Evolutionary conservation across 2,888 invertebrate species (phyloP), one percentile per base, ranked within the genome.

Genomic region (Folsomia candida): DNA sequence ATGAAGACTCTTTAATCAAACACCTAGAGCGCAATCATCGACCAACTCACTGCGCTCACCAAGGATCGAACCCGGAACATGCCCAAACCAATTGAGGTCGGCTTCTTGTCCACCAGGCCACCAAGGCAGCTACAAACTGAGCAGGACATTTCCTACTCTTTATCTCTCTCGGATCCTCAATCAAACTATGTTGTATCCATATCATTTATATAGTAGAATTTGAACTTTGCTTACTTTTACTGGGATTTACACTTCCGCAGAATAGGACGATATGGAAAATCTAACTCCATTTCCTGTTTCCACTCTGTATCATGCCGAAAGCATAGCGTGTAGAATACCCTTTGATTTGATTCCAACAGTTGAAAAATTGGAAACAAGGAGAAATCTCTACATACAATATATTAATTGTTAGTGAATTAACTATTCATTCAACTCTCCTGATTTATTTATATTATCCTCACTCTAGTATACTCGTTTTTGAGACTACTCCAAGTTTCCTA

Each of bases 381-480:
- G 2, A 37, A 4, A 11, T 62, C 29, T 29, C 62, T 62, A n/a
- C n/a, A n/a, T n/a, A n/a, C n/a, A n/a, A n/a, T n/a, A n/a, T n/a
- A n/a, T n/a, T n/a, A n/a, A n/a, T n/a, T n/a, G n/a, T n/a, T n/a
- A n/a, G n/a, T n/a, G n/a, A n/a, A n/a, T n/a, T n/a, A n/a, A n/a
- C n/a, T n/a, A n/a, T n/a, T n/a, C n/a, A n/a, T n/a, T n/a, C n/a
- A n/a, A n/a, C n/a, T n/a, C n/a, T n/a, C n/a, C n/a, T n/a, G n/a
- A n/a, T n/a, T n/a, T n/a, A n/a, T n/a, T n/a, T n/a, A n/a, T n/a
- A n/a, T n/a, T n/a, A n/a, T n/a, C n/a, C 65, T 68, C 61, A 70
- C 73, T 57, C 62, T 29, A 51, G 58, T 3, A 66, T 57, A 1
- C 64, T 70, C 1, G 69, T 51, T 25, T 62, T 54, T 14, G 63